phyloP scores from a whole-genome alignment of 2,113 vertebrate species.

The Cynocephalus volans region DNA sequence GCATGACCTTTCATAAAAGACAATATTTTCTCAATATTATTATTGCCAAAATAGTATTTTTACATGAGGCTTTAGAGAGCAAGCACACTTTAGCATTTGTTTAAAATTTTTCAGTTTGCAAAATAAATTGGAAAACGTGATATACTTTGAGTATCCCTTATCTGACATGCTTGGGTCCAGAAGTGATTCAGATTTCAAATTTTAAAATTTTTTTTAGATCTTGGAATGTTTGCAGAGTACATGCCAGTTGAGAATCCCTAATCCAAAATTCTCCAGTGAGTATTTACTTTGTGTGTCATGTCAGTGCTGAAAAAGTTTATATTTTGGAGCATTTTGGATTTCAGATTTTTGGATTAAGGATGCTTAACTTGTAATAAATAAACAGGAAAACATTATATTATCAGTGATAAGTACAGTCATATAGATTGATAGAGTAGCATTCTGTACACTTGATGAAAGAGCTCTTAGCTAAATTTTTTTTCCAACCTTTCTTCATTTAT shows the following conservation, averaged over 20 bases:
- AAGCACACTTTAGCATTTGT: conserved; percentile 9
- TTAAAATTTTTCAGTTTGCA: background rate
- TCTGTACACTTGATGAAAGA: background rate
- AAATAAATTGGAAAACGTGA: background rate
- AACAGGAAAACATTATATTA: background rate
- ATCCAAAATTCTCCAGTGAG: too few species aligned
- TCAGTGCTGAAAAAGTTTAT: too few species aligned
- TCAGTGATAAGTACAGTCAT: background rate
- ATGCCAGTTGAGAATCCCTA: too few species aligned
- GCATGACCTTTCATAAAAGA: background rate
- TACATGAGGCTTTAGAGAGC: background rate
- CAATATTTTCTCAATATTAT: background rate
- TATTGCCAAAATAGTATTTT: background rate
- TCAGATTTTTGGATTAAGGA: too few species aligned
- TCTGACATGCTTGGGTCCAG: too few species aligned
- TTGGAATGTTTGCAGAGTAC: too few species aligned
- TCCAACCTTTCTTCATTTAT: background rate
- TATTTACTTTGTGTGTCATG: too few species aligned
- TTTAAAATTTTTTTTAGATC: too few species aligned
- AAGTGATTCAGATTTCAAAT: too few species aligned
- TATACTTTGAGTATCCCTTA: too few species aligned
- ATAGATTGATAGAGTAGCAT: background rate
- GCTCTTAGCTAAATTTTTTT: background rate
- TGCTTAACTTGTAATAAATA: background rate
- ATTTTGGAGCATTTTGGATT: too few species aligned